Conservation (phyloP, 2,888 invertebrate genomes). For the Lasioglossum vierecki region DNA sequence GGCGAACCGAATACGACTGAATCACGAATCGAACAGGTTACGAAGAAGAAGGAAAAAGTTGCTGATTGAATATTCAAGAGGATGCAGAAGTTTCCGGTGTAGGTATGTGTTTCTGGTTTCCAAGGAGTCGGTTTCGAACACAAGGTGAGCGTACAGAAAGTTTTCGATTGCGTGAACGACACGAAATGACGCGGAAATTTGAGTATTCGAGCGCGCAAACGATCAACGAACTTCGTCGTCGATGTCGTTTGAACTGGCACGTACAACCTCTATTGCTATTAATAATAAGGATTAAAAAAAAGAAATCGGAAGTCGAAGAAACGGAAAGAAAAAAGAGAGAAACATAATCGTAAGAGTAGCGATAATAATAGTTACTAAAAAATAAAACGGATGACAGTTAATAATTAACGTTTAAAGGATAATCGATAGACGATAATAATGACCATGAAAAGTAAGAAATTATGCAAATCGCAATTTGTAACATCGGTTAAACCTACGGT, state of each 20-base stretch:
- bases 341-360: constrained; percentile 67
- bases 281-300: constrained; percentile 68
- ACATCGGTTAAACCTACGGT: constrained; percentile 70
- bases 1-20: constrained; percentile 18
- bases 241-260: constrained; percentile 76
- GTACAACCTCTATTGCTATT: constrained; percentile 76
- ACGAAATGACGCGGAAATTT: constrained; percentile 53
- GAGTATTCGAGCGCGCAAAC: constrained; percentile 71
- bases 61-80: background rate
- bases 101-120: constrained; percentile 4
- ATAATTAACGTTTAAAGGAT: constrained; percentile 66
- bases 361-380: constrained; percentile 64
- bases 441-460: constrained; percentile 67
- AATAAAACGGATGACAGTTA: constrained; percentile 58
- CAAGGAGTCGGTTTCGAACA: constrained; percentile 28
- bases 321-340: constrained; percentile 60
- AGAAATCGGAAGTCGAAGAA: constrained; percentile 46
- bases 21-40: constrained; percentile 74
- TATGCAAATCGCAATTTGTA: constrained; percentile 65
- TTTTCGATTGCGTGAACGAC: constrained; percentile 44
- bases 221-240: constrained; percentile 65
- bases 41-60: constrained; percentile 21
- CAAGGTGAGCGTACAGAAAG: constrained; percentile 35
- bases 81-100: constrained; percentile 17
- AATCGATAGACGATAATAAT: constrained; percentile 67